Base-by-base conservation (phyloP, 2,888 invertebrate species). In the Ligdia adustata region DNA sequence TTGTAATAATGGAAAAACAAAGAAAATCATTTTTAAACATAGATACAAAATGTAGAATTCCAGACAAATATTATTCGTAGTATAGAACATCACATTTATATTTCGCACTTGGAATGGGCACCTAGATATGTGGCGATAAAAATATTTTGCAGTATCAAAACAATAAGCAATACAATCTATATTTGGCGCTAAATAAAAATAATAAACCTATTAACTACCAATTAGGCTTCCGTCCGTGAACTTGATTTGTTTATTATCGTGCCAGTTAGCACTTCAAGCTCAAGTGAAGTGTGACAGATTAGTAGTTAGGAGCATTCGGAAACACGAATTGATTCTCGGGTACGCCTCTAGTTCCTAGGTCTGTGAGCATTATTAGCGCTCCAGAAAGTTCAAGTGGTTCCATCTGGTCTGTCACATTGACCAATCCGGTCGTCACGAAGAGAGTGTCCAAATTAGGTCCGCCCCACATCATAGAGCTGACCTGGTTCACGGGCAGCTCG, bases 321-420 rank as follows among this genome's bases (percentile, higher is more conserved):
- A 49, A 40, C 9, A 35, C 16, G 4, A 44, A 49, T 26, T 34
- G 33, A 14, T 37, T 38, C 15, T 49, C 49, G 1, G 43, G 43
- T 5, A 33, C 24, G 85, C 85, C 46, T 24, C 5, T 31, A 4
- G 24, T 35, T 16, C 29, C 40, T 2, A 40, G 29, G 3, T 31
- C 22, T 6, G 26, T 16, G 5, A 46, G 24, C 6, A 18, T 22
- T 4, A 40, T 26, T 22, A 46, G 5, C 4, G 46, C 12, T 6
- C 34, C 35, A 11, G 44, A 44, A 2, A 16, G 12, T 12, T 18
- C 7, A 1, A 2, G 4, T 29, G 26, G 16, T 2, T 7, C n/a
- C n/a, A n/a, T 9, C 4, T 37, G 37, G 2, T 37, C 26, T 9
- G 9, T n/a, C 2, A 32, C 35, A 4, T 11, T 16, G 1, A 16